Percentiles rank a stretch among this genome's conserved stretches.
These are phyloP conservation scores for Heterodera filipjevi DNA, from an alignment of 2,888 invertebrate genomes.

Conservation along the genomic window DNA sequence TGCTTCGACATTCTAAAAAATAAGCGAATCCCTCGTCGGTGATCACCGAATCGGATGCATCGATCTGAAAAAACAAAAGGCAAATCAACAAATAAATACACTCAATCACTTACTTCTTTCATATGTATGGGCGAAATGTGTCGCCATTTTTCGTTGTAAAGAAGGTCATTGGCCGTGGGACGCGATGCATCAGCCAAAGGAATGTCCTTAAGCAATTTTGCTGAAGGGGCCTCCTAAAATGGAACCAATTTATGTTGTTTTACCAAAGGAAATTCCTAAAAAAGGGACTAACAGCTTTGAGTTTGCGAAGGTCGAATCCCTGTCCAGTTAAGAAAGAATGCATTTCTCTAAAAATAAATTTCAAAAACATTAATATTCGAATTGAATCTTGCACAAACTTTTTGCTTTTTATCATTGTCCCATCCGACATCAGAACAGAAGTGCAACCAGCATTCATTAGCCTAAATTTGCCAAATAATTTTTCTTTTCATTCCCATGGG, in stretches of 20 bases:
- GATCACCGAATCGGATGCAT: slow-evolving; percentile 61
- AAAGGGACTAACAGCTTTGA: slow-evolving; percentile 19
- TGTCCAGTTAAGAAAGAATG: slow-evolving; percentile 45
- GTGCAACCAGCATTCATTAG: slow-evolving; percentile 61
- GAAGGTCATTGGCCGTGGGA: neutral
- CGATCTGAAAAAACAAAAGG: slow-evolving; percentile 42
- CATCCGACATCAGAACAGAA: slow-evolving; percentile 54
- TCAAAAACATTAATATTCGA: neutral
- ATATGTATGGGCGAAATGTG: slow-evolving; percentile 48
- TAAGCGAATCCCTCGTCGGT: slow-evolving; percentile 60
- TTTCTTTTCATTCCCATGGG: neutral
- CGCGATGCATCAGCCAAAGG: neutral
- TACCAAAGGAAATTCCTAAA: neutral
- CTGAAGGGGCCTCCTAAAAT: slow-evolving; percentile 22
- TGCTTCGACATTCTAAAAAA: slow-evolving; percentile 50
- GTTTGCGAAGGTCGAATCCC: slow-evolving; percentile 43
- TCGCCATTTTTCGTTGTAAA: slow-evolving; percentile 35
- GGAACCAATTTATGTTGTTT: neutral
- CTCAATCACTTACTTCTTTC: slow-evolving; percentile 47
- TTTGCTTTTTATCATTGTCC: slow-evolving; percentile 46
- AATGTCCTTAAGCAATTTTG: slow-evolving; percentile 27
- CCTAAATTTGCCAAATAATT: neutral
- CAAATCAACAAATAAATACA: neutral
- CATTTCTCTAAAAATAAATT: slow-evolving; percentile 45
- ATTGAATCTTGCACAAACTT: neutral